Percentiles rank a stretch among this genome's conserved stretches.
phyloP scores from a whole-genome alignment of 2,113 vertebrate species.

The Micromys minutus region DNA sequence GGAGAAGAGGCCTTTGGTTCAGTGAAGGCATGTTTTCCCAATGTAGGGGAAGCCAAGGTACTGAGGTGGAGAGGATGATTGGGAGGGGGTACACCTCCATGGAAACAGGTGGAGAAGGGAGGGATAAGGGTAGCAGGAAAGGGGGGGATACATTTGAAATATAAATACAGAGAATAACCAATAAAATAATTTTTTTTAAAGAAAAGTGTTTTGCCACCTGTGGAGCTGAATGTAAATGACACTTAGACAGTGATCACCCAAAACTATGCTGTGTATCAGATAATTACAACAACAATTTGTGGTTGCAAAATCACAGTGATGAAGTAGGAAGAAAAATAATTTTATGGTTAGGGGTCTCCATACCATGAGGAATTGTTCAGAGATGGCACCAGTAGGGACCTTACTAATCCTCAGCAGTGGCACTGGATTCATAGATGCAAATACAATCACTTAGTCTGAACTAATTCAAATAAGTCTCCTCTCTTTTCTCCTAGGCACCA shows the following conservation, averaged over 20 bases:
- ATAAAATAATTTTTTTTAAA: too few relatives aligned
- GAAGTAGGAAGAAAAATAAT: neutral
- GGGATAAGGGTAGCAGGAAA: too few relatives aligned
- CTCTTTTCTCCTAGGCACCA: neutral
- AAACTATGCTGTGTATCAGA: neutral
- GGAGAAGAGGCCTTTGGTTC: too few relatives aligned
- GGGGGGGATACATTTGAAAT: too few relatives aligned
- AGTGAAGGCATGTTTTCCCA: too few relatives aligned
- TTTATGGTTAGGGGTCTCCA: neutral
- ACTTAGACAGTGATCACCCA: neutral
- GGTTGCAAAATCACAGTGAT: neutral
- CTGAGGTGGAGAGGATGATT: too few relatives aligned
- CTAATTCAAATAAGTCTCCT: neutral
- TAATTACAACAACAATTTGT: neutral
- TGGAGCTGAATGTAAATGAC: neutral
- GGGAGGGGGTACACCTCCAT: too few relatives aligned
- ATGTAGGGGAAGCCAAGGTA: too few relatives aligned
- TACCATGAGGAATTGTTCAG: neutral
- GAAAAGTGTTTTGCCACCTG: neutral
- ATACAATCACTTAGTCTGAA: neutral
- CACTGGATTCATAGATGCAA: neutral
- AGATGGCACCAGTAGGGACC: fast-evolving
- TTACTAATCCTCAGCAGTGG: neutral
- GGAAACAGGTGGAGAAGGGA: too few relatives aligned
- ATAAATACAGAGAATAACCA: too few relatives aligned